Conservation (phyloP, 2,888 invertebrate species). For the Ypsolopha scabrella region DNA sequence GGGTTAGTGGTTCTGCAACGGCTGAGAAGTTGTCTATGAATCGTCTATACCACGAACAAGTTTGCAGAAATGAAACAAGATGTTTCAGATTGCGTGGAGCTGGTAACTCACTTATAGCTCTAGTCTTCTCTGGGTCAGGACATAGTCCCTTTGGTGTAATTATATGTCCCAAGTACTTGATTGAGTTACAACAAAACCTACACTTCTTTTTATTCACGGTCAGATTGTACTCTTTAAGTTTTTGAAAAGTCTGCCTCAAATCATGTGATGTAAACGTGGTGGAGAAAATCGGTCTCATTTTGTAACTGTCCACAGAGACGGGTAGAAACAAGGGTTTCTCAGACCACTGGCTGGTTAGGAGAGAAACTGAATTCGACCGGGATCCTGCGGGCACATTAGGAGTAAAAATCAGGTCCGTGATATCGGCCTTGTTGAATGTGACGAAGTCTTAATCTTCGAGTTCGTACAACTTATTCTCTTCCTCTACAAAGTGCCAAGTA, state of each 20-base stretch:
- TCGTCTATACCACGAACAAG: slow-evolving; percentile 15
- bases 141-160: slow-evolving; percentile 13
- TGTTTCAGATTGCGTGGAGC: slow-evolving; percentile 12
- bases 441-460: not conserved
- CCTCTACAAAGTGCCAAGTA: not conserved
- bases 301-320: no score
- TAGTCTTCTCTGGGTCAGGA: slow-evolving; percentile 13
- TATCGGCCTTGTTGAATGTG: not conserved
- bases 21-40: slow-evolving; percentile 16
- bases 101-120: slow-evolving; percentile 11
- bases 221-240: slow-evolving; percentile 14
- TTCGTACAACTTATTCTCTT: not conserved
- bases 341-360: no score
- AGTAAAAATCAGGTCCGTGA: not conserved
- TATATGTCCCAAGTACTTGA: slow-evolving; percentile 16
- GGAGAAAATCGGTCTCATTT: slow-evolving; percentile 12
- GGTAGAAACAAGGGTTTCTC: not conserved
- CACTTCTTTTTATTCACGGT: slow-evolving; percentile 17
- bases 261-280: slow-evolving; percentile 18
- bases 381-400: not conserved
- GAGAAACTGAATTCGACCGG: no score
- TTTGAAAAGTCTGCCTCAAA: slow-evolving; percentile 13
- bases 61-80: slow-evolving; percentile 16
- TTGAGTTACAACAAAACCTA: slow-evolving; percentile 9
- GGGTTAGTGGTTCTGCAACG: slow-evolving; percentile 15